Conservation (phyloP, 2,888 invertebrate genomes). For the Brachyopa scutellaris region DNA sequence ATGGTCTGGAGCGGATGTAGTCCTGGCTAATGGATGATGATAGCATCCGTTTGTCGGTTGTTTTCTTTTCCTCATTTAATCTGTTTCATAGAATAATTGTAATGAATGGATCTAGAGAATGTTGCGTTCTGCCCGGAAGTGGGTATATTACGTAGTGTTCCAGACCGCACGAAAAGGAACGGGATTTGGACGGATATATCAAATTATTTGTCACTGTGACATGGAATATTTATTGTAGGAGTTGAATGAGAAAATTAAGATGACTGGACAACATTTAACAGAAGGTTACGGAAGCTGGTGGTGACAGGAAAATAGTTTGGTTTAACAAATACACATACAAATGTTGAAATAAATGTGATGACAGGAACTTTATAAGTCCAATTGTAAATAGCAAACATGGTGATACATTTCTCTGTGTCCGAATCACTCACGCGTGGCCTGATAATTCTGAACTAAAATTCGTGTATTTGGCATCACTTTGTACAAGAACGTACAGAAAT, state of each 20-base stretch:
- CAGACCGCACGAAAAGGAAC: background rate
- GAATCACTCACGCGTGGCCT: no score
- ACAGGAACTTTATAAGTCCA: no score
- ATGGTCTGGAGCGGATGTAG: background rate
- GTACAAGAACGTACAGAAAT: no score
- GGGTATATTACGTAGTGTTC: background rate
- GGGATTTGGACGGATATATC: background rate
- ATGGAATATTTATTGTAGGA: background rate
- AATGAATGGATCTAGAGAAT: constrained; percentile 4
- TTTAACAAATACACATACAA: no score
- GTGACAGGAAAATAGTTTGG: no score
- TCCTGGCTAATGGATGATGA: constrained; percentile 56
- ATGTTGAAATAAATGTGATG: no score
- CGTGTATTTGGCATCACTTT: no score
- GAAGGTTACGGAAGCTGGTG: no score
- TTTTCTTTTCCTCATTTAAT: constrained; percentile 16
- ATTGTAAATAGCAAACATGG: no score
- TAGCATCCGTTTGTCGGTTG: constrained; percentile 44
- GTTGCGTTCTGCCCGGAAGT: background rate
- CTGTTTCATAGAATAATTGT: constrained; percentile 47
- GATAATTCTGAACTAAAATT: no score
- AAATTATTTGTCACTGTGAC: background rate
- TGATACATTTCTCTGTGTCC: no score
- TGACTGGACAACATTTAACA: no score
- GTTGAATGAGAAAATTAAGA: background rate